phyloP scores from a whole-genome alignment of 2,888 invertebrate genomes.

The Ennomos erosarius region DNA sequence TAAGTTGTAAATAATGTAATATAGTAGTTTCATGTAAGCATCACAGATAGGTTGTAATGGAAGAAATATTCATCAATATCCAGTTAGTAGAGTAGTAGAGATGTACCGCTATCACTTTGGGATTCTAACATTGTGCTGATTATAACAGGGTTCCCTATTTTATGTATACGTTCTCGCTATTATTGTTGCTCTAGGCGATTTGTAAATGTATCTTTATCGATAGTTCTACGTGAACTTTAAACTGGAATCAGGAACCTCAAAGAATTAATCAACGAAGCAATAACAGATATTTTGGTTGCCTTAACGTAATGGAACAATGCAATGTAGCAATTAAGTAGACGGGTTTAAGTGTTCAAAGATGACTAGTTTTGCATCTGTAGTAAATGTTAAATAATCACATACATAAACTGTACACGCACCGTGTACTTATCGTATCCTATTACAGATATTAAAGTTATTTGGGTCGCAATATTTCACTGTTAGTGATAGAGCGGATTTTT shows the following conservation, averaged over 20 bases:
- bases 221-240: slow-evolving; percentile 24
- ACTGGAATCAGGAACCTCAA: slow-evolving; percentile 17
- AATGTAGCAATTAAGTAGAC: slow-evolving; percentile 26
- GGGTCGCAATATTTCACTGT: background rate
- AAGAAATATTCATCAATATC: slow-evolving; percentile 8
- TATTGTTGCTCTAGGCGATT: slow-evolving; percentile 3
- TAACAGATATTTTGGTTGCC: slow-evolving; percentile 18
- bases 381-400: slow-evolving; percentile 5
- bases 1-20: slow-evolving; percentile 59
- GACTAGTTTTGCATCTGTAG: slow-evolving; percentile 10
- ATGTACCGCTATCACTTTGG: too few relatives aligned
- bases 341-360: slow-evolving; percentile 28
- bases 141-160: slow-evolving; percentile 25
- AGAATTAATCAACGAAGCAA: slow-evolving; percentile 28
- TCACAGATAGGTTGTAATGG: slow-evolving; percentile 49
- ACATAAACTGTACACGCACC: background rate
- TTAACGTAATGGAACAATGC: slow-evolving; percentile 26
- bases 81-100: slow-evolving; percentile 6
- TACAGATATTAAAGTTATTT: background rate
- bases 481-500: slow-evolving; percentile 3
- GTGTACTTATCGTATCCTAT: slow-evolving; percentile 6
- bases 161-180: slow-evolving; percentile 22
- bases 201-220: slow-evolving; percentile 2
- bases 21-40: slow-evolving; percentile 49
- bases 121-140: slow-evolving; percentile 18